phyloP scores from a whole-genome alignment of 1,140 invertebrate genomes.

The Steinernema khuongi region DNA sequence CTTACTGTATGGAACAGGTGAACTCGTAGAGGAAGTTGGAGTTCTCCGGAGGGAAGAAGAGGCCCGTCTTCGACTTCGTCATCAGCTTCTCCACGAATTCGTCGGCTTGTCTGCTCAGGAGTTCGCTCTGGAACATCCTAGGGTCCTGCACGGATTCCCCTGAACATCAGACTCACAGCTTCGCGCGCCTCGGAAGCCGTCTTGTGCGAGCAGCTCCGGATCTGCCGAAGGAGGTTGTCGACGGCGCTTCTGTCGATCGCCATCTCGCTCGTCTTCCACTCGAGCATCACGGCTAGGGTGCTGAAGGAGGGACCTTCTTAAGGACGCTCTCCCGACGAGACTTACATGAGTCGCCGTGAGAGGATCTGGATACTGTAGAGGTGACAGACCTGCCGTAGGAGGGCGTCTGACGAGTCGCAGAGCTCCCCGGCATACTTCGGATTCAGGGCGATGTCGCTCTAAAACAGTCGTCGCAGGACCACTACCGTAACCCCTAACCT shows the following conservation, averaged over 20 bases:
- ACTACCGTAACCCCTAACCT: neutral
- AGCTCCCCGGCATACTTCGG: conserved; percentile 1
- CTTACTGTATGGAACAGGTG: conserved; percentile 3
- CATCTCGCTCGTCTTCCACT: conserved; percentile 1
- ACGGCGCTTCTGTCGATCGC: neutral
- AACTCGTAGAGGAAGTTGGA: conserved; percentile 12
- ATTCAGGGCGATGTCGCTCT: neutral
- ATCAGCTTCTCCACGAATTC: neutral
- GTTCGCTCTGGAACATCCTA: neutral
- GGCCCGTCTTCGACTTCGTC: neutral
- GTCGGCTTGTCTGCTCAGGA: neutral
- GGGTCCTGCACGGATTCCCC: neutral
- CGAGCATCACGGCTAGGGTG: neutral
- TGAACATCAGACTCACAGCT: neutral
- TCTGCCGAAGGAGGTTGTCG: neutral
- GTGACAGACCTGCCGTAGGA: neutral
- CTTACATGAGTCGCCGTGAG: neutral
- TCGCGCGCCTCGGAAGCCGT: neutral
- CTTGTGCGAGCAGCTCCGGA: neutral
- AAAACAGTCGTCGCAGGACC: neutral
- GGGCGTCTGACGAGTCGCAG: conserved; percentile 4
- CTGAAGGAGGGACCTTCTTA: neutral
- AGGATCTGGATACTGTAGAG: neutral
- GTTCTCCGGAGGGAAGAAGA: conserved; percentile 5
- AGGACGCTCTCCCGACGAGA: neutral